Base-by-base conservation (phyloP, 2,113 vertebrate genomes). In the Ranitomeya variabilis region DNA sequence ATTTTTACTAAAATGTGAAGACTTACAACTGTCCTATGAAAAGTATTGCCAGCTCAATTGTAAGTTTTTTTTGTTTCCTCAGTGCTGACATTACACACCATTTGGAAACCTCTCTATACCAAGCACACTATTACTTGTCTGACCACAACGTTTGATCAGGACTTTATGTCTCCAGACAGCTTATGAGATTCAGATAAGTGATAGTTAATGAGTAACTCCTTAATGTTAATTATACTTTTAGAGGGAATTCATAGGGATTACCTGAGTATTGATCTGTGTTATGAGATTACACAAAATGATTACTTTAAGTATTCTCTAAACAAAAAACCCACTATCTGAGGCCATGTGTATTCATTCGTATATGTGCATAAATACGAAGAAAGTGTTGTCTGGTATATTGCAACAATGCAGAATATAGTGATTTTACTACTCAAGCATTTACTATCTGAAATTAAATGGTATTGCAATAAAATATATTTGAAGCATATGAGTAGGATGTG, bases 131-230 rank as follows among this genome's bases (percentile, higher is more conserved):
- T 21, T 77, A 37, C 73, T 76, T 83, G 87, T 88, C 87, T 88
- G 64, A 31, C 79, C 79, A 82, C 16, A 83, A 74, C 62, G 87
- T 55, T 83, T 82, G 26, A 73, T 21, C 52, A 23, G 66, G 18
- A 59, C 26, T 73, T 12, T 59, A 81, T 14, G 67, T 83, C 87
- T 88, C 79, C 87, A 88, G 87, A 76, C 69, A 83, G 67, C 66
- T 88, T 69, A 83, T 45, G 81, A 83, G 81, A 55, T 60, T 83
- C 55, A 83, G 78, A 88, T 83, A 88, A 88, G 87, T 67, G 15
- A 83, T 73, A 81, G 67, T 88, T 88, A 88, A 88, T 88, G 60
- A 83, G 79, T 88, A 76, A 86, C 52, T 60, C 60, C 74, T 86
- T n/a, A 86, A 66, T 37, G 78, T 37, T 86, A 52, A 86, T 78